Evolutionary conservation across 2,888 invertebrate species (phyloP), one percentile per base, ranked within the genome.

Genomic region (Archaeoteleia sp.): DNA sequence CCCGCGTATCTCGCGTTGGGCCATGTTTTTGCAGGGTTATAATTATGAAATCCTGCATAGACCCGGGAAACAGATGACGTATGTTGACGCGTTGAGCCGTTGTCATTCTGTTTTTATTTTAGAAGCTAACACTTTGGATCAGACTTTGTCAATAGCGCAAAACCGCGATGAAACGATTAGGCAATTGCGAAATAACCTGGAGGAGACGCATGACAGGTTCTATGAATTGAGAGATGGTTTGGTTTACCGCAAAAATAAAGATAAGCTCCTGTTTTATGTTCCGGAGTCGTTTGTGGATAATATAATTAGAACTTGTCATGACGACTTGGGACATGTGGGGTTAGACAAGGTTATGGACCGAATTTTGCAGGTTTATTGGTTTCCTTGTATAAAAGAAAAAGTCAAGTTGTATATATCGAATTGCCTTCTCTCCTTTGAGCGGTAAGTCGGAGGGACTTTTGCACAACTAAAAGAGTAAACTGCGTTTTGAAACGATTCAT

Each of bases 401-500:
- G 58, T 77, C 3, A 76, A 74, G 51, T 42, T 57, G 32, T 73
- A 76, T 23, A 69, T 79, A 39, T 4, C 17, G 13, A 79, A 75
- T 55, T 80, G 78, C 63, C 34, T 74, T 61, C 32, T 70, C 71
- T 5, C 51, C 43, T 9, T 7, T 1, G 2, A 40, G 37, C 25
- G 77, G 76, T n/a, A 74, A 76, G 42, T 6, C n/a, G 6, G 77
- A 78, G 55, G 76, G 78, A 3, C 67, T 66, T 7, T 35, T 82
- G 4, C 70, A 78, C 25, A 60, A 3, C 68, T 55, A 2, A 79
- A 78, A 37, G n/a, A 75, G 73, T 5, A 55, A 73, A 5, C 12
- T 67, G 23, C 80, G 77, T 2, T 79, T 80, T 23, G 40, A 66
- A 0, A 69, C 72, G 1, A 32, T 72, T n/a, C 77, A 82, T 42